Conservation (phyloP, 2,888 invertebrate species). For the Bombylius discolor region DNA sequence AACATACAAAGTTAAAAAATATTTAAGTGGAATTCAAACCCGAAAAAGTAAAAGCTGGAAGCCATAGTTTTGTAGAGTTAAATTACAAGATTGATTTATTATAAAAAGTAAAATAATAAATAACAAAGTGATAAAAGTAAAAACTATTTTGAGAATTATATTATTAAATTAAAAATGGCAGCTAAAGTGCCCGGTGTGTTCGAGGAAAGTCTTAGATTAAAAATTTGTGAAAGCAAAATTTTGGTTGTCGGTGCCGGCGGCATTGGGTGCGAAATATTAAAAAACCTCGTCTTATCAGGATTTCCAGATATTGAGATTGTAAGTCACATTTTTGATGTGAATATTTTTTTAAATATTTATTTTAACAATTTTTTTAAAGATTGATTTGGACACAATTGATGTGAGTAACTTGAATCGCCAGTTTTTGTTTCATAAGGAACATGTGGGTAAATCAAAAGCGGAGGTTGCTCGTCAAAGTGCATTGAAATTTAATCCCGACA, state of each 20-base stretch:
- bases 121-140: background rate
- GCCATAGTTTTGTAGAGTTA: too few species aligned
- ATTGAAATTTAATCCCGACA: slow-evolving; percentile 73
- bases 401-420: slow-evolving; percentile 97
- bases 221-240: slow-evolving; percentile 57
- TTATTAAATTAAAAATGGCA: slow-evolving; percentile 40
- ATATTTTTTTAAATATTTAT: background rate
- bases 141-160: background rate
- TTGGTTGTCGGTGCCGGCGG: slow-evolving; percentile 95
- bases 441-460: slow-evolving; percentile 96
- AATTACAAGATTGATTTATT: background rate
- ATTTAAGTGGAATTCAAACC: too few species aligned
- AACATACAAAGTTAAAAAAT: too few species aligned
- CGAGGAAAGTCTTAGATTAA: slow-evolving; percentile 47
- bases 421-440: slow-evolving; percentile 95
- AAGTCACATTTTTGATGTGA: slow-evolving; percentile 29
- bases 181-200: slow-evolving; percentile 54
- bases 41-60: background rate
- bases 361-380: slow-evolving; percentile 47
- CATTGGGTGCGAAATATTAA: slow-evolving; percentile 96
- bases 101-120: background rate
- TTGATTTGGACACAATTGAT: slow-evolving; percentile 99
- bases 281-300: slow-evolving; percentile 90
- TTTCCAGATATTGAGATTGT: slow-evolving; percentile 91
- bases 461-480: slow-evolving; percentile 83